Evolutionary conservation across 1,140 invertebrate species (phyloP), one percentile per base, ranked within the genome.

Genomic region (Sinella curviseta): DNA sequence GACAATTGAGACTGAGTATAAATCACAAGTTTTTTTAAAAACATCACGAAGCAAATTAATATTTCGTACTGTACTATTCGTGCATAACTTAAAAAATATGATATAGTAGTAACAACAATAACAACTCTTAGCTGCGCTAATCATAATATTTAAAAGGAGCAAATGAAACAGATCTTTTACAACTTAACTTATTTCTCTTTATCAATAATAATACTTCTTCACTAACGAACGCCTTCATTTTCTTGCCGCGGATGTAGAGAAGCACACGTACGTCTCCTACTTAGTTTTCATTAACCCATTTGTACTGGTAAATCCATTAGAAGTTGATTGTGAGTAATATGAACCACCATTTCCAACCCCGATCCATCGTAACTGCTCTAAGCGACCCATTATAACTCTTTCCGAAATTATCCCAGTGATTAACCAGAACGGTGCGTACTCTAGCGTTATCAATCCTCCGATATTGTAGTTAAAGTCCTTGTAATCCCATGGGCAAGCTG

Each of bases 401-500:
- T 89, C 89, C 16, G 83, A 77, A 34, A 88, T 70, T 16, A 89
- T 79, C 54, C 84, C 83, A 12, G 85, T 87, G 1, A 88, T 20
- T 81, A 85, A 28, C 89, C 89, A 90, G 26, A 89, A 83, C 0
- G 89, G 89, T 31, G 88, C 87, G 84, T 90, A 90, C 82, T 90
- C 89, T 12, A 90, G 81, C 12, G 89, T 89, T 34, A 90, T 86
- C 28, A 90, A 84, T 0, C 89, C 89, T 84, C 86, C 86, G 70
- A 90, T 85, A 82, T 90, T 87, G 80, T 87, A 88, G 76, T 85
- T 82, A 83, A 89, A 88, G 26, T 85, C 86, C 12, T 67, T 81
- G 36, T 90, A 90, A 80, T 90, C 88, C 89, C 89, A 90, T 0
- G 89, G 89, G 84, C 89, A 90, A 0, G 88, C 88, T 80, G 87